Evolutionary conservation across 2,113 vertebrate species (phyloP), one percentile per base, ranked within the genome.

Genomic region (Coreoperca whiteheadi): DNA sequence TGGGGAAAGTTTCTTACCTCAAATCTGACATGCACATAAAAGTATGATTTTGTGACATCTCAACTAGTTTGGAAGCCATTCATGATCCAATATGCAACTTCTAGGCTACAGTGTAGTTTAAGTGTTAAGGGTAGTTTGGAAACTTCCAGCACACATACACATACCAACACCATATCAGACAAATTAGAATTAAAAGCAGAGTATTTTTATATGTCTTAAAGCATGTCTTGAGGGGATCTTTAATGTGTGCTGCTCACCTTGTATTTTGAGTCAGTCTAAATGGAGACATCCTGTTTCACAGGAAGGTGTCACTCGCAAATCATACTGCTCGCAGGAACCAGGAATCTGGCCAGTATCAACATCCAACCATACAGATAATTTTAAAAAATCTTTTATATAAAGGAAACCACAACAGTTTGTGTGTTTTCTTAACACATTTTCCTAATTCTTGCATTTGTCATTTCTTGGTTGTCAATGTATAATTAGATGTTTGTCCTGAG

Each of bases 211-310:
- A 30, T 23, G 53, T 71, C 48, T 69, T 75, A 37, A 76, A 74
- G 68, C n/a, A 60, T 78, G 73, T 65, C 81, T 77, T 34, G 25
- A 81, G 79, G 89, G 70, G 48, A 81, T 81, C 61, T 82, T 82
- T 66, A 78, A 75, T 74, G 59, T 57, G 69, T 16, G 32, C 67
- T 25, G 60, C 69, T 84, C 61, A 83, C 63, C 64, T 64, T 59
- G 21, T 46, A 37, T 66, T 82, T 41, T 82, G 14, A 77, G 72
- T 63, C 64, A 43, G 70, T 86, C 83, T 81, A 82, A 92, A 88
- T 73, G 63, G 57, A 90, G 88, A 90, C 76, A 79, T 91, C 88
- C 79, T 87, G 59, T 83, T 83, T 87, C 66, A 82, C 84, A 85
- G 66, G 60, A 81, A 83, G 81, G 67, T 83, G 80, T 85, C 84